Evolutionary conservation across 2,888 invertebrate species (phyloP), one percentile per base, ranked within the genome.

Genomic region (Theristus sp.): DNA sequence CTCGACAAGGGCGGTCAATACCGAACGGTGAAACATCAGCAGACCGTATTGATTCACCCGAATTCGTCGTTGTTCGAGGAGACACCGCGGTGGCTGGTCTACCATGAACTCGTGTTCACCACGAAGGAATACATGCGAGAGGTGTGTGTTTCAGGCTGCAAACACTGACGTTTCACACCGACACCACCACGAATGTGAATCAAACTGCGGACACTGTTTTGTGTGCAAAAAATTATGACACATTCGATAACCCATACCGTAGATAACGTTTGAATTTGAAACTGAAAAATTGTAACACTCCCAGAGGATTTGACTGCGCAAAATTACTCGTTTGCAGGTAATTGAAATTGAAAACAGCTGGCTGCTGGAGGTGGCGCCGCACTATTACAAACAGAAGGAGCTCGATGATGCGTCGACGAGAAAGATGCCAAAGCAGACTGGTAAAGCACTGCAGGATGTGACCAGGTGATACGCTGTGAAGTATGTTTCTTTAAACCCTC

Each of bases 61-160:
- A 94, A 93, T 75, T 93, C 91, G 73, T 84, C 88, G 53, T 78
- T 98, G 61, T 91, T 94, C 78, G 94, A 99, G 78, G 93, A 94
- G 67, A 79, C 90, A 58, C 96, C 96, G 0, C 81, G 93, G 60
- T 99, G 96, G 94, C 80, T 96, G 22, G 82, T 98, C 49, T 99
- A 98, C 74, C 89, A 93, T 76, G 96, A 98, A 75, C 79, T 98
- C 59, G 96, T 99, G 0, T 90, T 96, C 74, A 98, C 98, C 1
- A 91, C 93, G 0, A 98, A 98, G 73, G 96, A 99, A 75, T 99
- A 88, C 73, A 98, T 98, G 98, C 81, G 98, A 71, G 93, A 94
- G 81, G 82, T 79, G 55, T 58, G 31, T 47, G 26, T 25, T 57
- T 52, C 52, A 56, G 59, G 54, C n/a, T 60, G 49, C 2, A 26